Evolutionary conservation across 2,888 invertebrate species (phyloP), one percentile per base, ranked within the genome.

Genomic region (Tachystola acroxantha): DNA sequence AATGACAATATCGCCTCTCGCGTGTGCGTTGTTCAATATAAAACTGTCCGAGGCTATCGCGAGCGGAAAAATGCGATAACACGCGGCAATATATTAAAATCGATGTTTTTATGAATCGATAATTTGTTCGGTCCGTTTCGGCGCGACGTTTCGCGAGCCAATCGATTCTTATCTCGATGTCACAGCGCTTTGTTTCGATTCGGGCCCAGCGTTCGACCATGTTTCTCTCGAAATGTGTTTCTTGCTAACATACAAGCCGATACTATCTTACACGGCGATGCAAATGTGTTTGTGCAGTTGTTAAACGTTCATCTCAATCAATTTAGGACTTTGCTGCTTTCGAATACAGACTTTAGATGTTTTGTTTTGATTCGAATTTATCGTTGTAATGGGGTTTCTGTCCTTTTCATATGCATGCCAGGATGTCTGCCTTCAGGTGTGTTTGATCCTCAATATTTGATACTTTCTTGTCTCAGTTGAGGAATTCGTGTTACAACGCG

Each of bases 101-200:
- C 82, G 79, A 84, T 85, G 82, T 85, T 86, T 84, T 85, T 84
- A 84, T 84, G 82, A 85, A 85, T 86, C 82, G 82, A 85, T 86
- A 84, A 86, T 85, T 86, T 86, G 85, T 77, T 80, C 76, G 73
- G 72, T 66, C 68, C 73, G 78, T 79, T 84, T 80, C 67, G 81
- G 82, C 72, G 82, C 80, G 81, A 75, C 80, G 77, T 78, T 76
- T 79, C 75, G 75, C 81, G 76, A 76, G 70, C 71, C 78, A 70
- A 78, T 76, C 72, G 84, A 84, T 84, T 53, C 55, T 75, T 80
- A 82, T 82, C 82, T 60, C 64, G 73, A 64, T 82, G 84, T 82
- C 82, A 81, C 82, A 80, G 71, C 80, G 82, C 82, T 84, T 84
- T 84, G 84, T 84, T 79, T 80, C 79, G 79, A 76, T 77, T 80